These are phyloP conservation scores for Neolamprologus brichardi DNA, from an alignment of 2,113 vertebrate species.

Conservation along the genomic window DNA sequence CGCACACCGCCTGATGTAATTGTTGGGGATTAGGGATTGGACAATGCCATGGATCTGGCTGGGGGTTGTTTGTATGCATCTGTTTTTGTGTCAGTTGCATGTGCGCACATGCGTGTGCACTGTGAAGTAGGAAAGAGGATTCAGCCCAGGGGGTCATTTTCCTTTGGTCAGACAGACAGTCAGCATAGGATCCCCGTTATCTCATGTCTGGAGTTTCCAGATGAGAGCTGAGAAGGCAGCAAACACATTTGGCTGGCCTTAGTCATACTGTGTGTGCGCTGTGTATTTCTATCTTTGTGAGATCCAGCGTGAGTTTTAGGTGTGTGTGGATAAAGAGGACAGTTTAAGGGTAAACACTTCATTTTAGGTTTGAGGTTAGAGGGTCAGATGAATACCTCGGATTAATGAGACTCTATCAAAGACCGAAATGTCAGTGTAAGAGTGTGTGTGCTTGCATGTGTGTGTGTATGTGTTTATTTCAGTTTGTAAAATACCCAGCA, in stretches of 20 bases:
- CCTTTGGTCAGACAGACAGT: slow-evolving; percentile 42
- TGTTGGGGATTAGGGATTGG: slow-evolving; percentile 20
- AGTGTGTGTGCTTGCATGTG: background rate
- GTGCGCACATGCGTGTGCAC: background rate
- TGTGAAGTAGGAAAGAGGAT: background rate
- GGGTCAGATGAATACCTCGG: background rate
- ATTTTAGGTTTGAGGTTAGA: background rate
- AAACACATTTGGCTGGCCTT: slow-evolving; percentile 56
- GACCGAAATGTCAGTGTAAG: background rate
- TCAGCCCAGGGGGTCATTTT: slow-evolving; percentile 36
- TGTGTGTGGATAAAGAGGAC: background rate
- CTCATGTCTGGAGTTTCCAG: slow-evolving; percentile 61
- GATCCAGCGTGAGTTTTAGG: background rate
- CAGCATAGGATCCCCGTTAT: slow-evolving; percentile 60
- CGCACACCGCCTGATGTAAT: slow-evolving; percentile 14
- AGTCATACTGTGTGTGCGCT: slow-evolving; percentile 35
- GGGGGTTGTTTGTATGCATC: slow-evolving; percentile 11
- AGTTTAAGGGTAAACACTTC: background rate
- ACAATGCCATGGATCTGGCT: background rate
- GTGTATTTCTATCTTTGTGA: background rate
- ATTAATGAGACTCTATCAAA: background rate
- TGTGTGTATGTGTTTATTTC: background rate
- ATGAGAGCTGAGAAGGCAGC: slow-evolving; percentile 49
- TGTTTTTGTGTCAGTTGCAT: slow-evolving; percentile 5
- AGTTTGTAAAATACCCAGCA: slow-evolving; percentile 29